Percentiles rank a stretch among this genome's conserved stretches.
Conservation (phyloP, 1,140 invertebrate species). For the Dendrolimus kikuchii region DNA sequence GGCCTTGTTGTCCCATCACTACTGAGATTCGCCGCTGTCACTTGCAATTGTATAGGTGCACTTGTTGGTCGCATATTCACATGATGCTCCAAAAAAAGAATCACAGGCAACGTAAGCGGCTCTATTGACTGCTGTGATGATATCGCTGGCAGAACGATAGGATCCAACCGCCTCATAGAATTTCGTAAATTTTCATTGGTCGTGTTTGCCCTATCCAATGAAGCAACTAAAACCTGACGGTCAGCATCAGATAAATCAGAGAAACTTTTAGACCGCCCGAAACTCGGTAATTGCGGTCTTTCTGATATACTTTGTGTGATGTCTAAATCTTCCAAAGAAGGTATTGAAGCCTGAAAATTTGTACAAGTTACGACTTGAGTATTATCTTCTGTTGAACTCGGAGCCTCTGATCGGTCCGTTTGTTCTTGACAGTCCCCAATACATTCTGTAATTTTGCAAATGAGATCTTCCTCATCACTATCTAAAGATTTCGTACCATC, state of each 20-base stretch:
- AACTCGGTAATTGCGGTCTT: slow-evolving; percentile 23
- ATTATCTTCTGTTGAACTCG: slow-evolving; percentile 53
- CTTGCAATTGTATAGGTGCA: slow-evolving; percentile 64
- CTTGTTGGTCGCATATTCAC: slow-evolving; percentile 61
- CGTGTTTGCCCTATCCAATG: slow-evolving; percentile 42
- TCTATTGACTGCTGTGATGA: slow-evolving; percentile 41
- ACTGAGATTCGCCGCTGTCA: slow-evolving; percentile 59
- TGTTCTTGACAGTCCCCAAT: slow-evolving; percentile 33
- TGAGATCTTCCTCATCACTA: slow-evolving; percentile 60
- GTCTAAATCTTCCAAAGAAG: slow-evolving; percentile 30
- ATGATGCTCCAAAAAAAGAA: slow-evolving; percentile 62
- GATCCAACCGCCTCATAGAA: slow-evolving; percentile 61
- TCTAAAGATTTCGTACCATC: slow-evolving; percentile 48
- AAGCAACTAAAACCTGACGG: slow-evolving; percentile 26
- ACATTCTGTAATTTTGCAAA: slow-evolving; percentile 55
- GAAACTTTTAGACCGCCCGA: slow-evolving; percentile 58
- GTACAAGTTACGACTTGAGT: slow-evolving; percentile 49
- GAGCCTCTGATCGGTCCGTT: slow-evolving; percentile 28
- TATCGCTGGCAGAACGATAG: slow-evolving; percentile 54
- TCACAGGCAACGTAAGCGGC: slow-evolving; percentile 56
- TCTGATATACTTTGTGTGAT: slow-evolving; percentile 20
- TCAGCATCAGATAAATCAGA: slow-evolving; percentile 39
- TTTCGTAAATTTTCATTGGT: slow-evolving; percentile 49
- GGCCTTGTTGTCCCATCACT: slow-evolving; percentile 53
- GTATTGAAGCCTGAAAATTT: slow-evolving; percentile 23